Conservation (phyloP, 2,888 invertebrate genomes). For the Ceraclea dissimilis region DNA sequence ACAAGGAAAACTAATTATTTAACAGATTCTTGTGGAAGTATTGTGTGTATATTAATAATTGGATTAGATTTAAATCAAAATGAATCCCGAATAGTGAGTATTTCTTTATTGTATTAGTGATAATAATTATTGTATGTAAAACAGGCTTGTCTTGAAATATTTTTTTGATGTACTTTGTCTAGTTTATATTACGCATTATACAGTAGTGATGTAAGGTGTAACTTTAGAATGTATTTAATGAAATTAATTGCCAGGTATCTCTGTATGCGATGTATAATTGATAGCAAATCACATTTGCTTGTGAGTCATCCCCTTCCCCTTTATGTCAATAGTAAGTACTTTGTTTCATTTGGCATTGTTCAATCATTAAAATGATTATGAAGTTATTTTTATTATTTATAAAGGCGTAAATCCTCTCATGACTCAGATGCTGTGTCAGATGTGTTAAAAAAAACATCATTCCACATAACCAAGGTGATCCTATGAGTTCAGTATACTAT, state of each 20-base stretch:
- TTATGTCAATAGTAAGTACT: background rate
- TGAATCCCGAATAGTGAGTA: constrained; percentile 84
- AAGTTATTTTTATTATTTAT: background rate
- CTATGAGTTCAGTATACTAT: too few relatives aligned
- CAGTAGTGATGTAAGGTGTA: constrained; percentile 7
- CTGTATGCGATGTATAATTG: background rate
- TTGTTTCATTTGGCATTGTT: background rate
- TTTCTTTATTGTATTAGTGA: constrained; percentile 31
- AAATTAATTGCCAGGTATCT: background rate
- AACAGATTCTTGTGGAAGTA: background rate
- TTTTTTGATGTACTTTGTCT: constrained; percentile 34
- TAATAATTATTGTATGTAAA: constrained; percentile 27
- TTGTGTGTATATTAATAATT: background rate
- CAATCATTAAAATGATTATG: background rate
- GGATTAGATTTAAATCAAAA: constrained; percentile 29
- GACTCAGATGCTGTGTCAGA: too few relatives aligned
- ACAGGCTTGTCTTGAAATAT: constrained; percentile 38
- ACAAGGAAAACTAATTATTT: constrained; percentile 14
- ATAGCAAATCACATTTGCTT: background rate
- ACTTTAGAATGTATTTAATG: background rate
- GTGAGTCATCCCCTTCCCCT: background rate
- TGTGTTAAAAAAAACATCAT: too few relatives aligned
- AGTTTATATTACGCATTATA: constrained; percentile 18
- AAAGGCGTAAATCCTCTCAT: background rate
- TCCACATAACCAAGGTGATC: too few relatives aligned